Conservation (phyloP, 2,888 invertebrate species). For the Pristionchus japonicus region DNA sequence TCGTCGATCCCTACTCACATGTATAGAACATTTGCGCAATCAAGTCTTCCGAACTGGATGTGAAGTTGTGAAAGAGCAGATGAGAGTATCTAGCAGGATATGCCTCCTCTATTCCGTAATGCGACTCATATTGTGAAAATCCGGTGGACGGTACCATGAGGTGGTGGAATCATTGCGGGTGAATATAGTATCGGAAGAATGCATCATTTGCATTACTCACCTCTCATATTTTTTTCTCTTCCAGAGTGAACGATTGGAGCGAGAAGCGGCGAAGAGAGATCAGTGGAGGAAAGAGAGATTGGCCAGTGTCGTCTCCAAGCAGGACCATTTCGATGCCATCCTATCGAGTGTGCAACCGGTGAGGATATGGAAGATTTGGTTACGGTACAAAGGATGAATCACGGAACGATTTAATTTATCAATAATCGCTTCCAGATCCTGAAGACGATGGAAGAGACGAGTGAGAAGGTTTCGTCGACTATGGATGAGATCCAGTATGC, state of each 20-base stretch:
- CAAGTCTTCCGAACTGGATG: not conserved
- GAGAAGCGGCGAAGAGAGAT: constrained; percentile 39
- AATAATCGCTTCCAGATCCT: constrained; percentile 16
- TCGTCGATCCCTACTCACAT: too few relatives aligned
- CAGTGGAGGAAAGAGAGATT: constrained; percentile 45
- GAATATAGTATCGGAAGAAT: too few relatives aligned
- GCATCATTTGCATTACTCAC: too few relatives aligned
- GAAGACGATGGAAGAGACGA: constrained; percentile 39
- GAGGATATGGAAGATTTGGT: not conserved
- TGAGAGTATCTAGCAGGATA: too few relatives aligned
- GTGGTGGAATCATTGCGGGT: too few relatives aligned
- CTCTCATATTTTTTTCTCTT: not conserved
- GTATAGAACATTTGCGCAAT: too few relatives aligned
- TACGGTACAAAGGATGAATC: not conserved
- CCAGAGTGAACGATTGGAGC: constrained; percentile 32
- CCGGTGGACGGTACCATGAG: not conserved
- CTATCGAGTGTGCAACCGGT: constrained; percentile 26
- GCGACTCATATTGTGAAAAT: not conserved
- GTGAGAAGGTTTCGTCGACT: not conserved
- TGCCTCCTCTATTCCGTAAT: not conserved
- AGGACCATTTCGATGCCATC: constrained; percentile 5
- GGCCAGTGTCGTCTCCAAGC: constrained; percentile 10
- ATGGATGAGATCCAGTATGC: constrained; percentile 38
- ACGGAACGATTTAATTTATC: not conserved
- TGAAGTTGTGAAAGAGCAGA: too few relatives aligned